Base-by-base conservation (phyloP, 2,888 invertebrate species). In the Lymantria dispar region DNA sequence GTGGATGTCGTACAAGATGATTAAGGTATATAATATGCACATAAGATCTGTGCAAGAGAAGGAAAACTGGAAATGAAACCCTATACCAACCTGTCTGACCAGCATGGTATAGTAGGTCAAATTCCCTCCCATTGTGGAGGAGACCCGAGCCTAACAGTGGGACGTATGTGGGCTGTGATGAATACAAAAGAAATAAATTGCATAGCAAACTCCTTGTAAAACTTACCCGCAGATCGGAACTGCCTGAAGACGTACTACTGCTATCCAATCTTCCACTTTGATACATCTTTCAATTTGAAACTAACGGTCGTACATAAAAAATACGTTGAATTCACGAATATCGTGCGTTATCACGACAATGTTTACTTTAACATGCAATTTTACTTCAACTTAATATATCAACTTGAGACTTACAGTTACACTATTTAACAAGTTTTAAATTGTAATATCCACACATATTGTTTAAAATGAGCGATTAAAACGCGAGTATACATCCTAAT, bases 191-290 rank as follows among this genome's bases (percentile, higher is more conserved):
- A n/a, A n/a, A n/a, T 22, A 22, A 22, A 22, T 22, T 5, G 5
- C 2, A 22, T 3, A 22, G 5, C 2, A 22, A 22, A 2, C 2
- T 22, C 22, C 3, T 22, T 30, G 15, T 22, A 8, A 7, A 47
- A 74, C 69, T 80, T 81, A 91, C 90, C 87, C 83, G 76, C 38
- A 86, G 64, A 62, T 90, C 88, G 1, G 89, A 86, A 56, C 83
- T 84, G 29, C 85, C 87, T 22, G 87, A 89, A 3, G 90, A 88
- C 13, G 78, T 84, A 59, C 82, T 86, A 66, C 81, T 83, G 62
- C 76, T 76, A 38, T 80, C 79, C 54, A 82, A 62, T n/a, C 81
- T 77, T 55, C 77, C 77, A 64, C 79, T 80, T 56, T 77, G 81
- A 68, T 82, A 75, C 79, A 80, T 80, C 51, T 58, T 69, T 12